Evolutionary conservation across 2,888 invertebrate species (phyloP).

Genomic region (Crematogaster levior): DNA sequence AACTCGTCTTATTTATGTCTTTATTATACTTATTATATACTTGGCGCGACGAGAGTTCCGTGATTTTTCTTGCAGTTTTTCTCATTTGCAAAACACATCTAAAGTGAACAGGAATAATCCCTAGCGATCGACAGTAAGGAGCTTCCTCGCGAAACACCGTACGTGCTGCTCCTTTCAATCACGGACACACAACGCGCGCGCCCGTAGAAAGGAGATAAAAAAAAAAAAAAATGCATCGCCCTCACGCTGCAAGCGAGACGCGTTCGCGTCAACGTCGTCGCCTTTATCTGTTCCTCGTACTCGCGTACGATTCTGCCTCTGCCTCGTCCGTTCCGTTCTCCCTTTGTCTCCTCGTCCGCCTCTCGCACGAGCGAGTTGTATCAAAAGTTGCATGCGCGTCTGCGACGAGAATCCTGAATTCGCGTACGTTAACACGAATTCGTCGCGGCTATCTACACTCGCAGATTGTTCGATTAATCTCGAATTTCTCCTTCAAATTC

Average conservation of each 20-base stretch:
- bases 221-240: not conserved
- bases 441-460: not conserved
- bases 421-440: conserved; percentile 9
- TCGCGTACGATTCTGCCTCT: too few relatives aligned
- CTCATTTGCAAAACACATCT: not conserved
- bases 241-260: conserved; percentile 10
- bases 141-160: not conserved
- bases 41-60: not conserved
- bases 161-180: conserved; percentile 17
- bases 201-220: not conserved
- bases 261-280: conserved; percentile 14
- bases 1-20: not conserved
- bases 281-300: too few relatives aligned
- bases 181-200: not conserved
- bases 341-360: conserved; percentile 42
- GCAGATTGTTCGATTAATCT: not conserved
- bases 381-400: conserved; percentile 9
- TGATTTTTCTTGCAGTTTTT: not conserved
- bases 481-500: not conserved
- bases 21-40: not conserved
- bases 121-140: not conserved
- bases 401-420: conserved; percentile 30
- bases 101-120: conserved; percentile 4
- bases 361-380: conserved; percentile 30
- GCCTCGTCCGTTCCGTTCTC: conserved; percentile 6